Evolutionary conservation across 2,888 invertebrate species (phyloP).

Genomic region (Eubasilissa splendida): DNA sequence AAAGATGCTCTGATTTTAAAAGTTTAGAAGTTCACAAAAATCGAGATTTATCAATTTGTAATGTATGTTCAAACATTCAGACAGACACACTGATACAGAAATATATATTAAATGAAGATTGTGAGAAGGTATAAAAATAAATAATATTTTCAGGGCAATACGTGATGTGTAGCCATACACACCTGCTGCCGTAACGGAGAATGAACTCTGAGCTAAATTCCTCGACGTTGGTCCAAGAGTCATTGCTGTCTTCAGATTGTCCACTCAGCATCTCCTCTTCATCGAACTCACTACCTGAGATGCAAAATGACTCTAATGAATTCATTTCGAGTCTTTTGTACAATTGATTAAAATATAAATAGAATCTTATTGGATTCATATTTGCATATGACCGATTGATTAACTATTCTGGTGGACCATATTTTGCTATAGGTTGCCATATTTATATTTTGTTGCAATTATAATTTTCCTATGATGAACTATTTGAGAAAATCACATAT

Average conservation of each 20-base stretch:
- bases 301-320: constrained; percentile 44
- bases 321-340: constrained; percentile 47
- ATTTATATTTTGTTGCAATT: too few species aligned
- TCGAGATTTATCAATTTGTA: too few species aligned
- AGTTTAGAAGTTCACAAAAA: too few species aligned
- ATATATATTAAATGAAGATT: too few species aligned
- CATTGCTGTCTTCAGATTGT: constrained; percentile 86
- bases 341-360: constrained; percentile 33
- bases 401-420: neutral
- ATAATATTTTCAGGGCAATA: too few species aligned
- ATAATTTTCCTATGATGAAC: too few species aligned
- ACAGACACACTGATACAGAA: too few species aligned
- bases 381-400: neutral
- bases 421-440: too few species aligned
- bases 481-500: too few species aligned
- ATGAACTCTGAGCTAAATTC: constrained; percentile 87
- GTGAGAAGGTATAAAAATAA: too few species aligned
- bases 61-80: too few species aligned
- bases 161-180: constrained; percentile 45
- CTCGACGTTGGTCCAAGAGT: constrained; percentile 84
- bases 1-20: too few species aligned
- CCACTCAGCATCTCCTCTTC: constrained; percentile 79
- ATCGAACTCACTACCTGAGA: constrained; percentile 80
- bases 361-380: constrained; percentile 6
- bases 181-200: constrained; percentile 81